Evolutionary conservation across 2,888 invertebrate genomes (phyloP).

Genomic region (Athalia circularis): DNA sequence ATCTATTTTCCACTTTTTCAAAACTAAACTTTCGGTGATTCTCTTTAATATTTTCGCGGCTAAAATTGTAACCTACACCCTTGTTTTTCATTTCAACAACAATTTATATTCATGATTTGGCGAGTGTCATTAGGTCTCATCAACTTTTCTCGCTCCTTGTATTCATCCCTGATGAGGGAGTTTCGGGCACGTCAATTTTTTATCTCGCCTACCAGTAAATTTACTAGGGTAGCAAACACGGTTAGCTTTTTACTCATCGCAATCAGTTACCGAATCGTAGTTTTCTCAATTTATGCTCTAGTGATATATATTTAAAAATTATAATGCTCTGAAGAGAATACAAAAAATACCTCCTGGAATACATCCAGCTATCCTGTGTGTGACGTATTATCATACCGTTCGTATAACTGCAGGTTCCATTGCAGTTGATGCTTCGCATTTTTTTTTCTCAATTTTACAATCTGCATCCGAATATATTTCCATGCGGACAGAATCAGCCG

Average conservation of each 20-base stretch:
- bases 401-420: neutral
- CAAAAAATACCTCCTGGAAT: too few relatives aligned
- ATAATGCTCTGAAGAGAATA: too few relatives aligned
- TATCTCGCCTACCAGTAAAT: conserved; percentile 1
- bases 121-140: conserved; percentile 1
- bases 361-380: neutral
- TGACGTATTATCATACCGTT: neutral
- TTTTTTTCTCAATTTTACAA: conserved; percentile 25
- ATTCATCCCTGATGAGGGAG: neutral
- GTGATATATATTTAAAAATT: too few relatives aligned
- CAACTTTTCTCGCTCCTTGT: neutral
- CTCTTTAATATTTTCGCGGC: neutral
- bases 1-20: too few relatives aligned
- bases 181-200: neutral
- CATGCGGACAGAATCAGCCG: too few relatives aligned
- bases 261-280: too few relatives aligned
- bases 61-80: neutral
- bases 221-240: neutral
- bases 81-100: neutral
- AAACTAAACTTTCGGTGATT: too few relatives aligned
- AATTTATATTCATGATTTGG: conserved; percentile 17
- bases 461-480: neutral
- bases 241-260: neutral
- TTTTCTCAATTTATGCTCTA: too few relatives aligned
- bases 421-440: conserved; percentile 6